These are phyloP conservation scores for Caenorhabditis panamensis DNA, from an alignment of 2,888 invertebrate species.

Conservation along the genomic window DNA sequence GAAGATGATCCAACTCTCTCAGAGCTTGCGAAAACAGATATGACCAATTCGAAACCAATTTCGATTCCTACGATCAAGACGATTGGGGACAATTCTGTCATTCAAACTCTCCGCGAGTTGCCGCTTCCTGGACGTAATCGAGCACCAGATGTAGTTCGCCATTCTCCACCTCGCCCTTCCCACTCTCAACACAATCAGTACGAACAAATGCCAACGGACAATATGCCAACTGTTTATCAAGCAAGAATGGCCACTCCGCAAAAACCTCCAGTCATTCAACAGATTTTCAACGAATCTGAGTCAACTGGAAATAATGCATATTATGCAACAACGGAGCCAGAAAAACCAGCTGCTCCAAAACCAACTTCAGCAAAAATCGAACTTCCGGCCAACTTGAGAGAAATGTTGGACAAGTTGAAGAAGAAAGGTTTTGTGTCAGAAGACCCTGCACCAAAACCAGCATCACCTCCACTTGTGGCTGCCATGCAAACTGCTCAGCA, in stretches of 20 bases:
- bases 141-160: neutral
- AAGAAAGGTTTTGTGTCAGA: slow-evolving; percentile 23
- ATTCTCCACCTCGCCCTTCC: neutral
- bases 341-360: neutral
- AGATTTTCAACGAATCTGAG: slow-evolving; percentile 18
- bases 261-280: slow-evolving; percentile 1
- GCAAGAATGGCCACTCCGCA: neutral
- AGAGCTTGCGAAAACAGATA: slow-evolving; percentile 9
- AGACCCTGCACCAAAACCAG: neutral
- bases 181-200: neutral
- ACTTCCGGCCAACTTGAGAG: slow-evolving; percentile 20
- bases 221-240: neutral
- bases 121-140: slow-evolving; percentile 31
- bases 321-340: slow-evolving; percentile 8
- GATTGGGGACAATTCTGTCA: neutral
- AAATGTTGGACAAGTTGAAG: slow-evolving; percentile 27
- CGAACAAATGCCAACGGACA: neutral
- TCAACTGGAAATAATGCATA: slow-evolving; percentile 4
- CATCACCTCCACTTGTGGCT: neutral
- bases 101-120: slow-evolving; percentile 20
- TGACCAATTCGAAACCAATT: neutral
- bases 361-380: neutral
- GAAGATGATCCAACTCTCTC: slow-evolving; percentile 16
- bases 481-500: slow-evolving; percentile 26
- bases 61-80: slow-evolving; percentile 4